Conservation (phyloP, 2,888 invertebrate genomes). For the Ophonus ardosiacus region DNA sequence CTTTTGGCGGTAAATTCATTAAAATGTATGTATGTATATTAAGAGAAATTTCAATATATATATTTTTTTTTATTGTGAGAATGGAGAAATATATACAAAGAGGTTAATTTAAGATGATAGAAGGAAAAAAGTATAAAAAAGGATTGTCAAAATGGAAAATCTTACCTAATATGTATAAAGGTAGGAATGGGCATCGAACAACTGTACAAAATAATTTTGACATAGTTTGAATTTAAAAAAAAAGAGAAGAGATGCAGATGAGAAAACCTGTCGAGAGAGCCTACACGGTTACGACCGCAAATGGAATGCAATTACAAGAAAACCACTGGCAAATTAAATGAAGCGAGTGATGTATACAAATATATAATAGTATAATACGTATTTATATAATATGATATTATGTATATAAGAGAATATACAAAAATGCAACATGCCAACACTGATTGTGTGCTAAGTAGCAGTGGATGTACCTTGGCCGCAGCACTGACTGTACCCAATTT, state of each 20-base stretch:
- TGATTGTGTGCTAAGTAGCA: slow-evolving; percentile 72
- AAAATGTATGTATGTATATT: no score
- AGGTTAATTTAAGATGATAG: background rate
- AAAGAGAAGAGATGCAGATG: slow-evolving; percentile 10
- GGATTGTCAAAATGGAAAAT: background rate
- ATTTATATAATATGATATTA: slow-evolving; percentile 61
- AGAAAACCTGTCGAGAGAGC: slow-evolving; percentile 57
- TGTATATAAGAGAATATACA: slow-evolving; percentile 64
- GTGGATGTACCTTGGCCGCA: slow-evolving; percentile 73
- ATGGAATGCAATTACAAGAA: slow-evolving; percentile 65
- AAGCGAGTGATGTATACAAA: slow-evolving; percentile 74
- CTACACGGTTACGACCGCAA: slow-evolving; percentile 63
- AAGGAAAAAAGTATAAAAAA: background rate
- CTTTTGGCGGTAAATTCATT: no score
- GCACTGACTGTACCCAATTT: slow-evolving; percentile 64
- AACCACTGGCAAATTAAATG: slow-evolving; percentile 75
- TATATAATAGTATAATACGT: slow-evolving; percentile 67
- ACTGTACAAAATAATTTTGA: slow-evolving; percentile 1
- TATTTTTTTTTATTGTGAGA: no score
- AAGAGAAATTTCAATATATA: no score
- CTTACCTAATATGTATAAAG: background rate
- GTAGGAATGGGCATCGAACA: slow-evolving; percentile 2
- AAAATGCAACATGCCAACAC: slow-evolving; percentile 76
- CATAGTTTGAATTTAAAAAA: background rate
- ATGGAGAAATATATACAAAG: background rate